These are phyloP conservation scores for Axinella damicornis DNA, from an alignment of 37 sponge, comb jelly and placozoan genomes.

Conservation along the genomic window DNA sequence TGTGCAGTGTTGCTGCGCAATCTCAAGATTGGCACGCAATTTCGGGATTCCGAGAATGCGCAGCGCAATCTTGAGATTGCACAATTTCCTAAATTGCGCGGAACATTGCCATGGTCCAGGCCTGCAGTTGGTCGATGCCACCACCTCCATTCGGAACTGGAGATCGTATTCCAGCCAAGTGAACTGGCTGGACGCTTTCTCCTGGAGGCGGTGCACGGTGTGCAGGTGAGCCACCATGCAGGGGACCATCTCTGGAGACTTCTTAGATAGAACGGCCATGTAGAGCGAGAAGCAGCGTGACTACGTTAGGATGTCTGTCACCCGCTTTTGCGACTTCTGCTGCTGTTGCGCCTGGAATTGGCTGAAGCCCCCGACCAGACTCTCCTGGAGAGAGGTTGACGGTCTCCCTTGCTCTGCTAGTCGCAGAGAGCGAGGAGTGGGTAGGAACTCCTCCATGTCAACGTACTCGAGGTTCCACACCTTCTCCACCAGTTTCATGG, in stretches of 20 bases:
- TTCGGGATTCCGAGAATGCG: too few relatives aligned
- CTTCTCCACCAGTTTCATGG: background rate
- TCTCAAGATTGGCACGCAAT: too few relatives aligned
- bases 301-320: background rate
- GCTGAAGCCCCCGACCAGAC: background rate
- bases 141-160: background rate
- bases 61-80: too few relatives aligned
- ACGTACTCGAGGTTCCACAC: conserved; percentile 12
- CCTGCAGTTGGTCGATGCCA: background rate
- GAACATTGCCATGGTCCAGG: background rate
- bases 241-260: background rate
- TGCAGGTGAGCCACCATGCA: conserved; percentile 16
- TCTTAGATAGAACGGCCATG: conserved; percentile 1
- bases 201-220: background rate
- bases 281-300: conserved; percentile 4
- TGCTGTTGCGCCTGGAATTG: background rate
- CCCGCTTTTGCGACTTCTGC: background rate
- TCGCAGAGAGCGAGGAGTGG: background rate
- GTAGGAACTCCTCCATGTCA: conserved; percentile 14
- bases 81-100: too few relatives aligned
- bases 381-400: background rate
- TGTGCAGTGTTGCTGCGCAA: too few relatives aligned
- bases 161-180: conserved; percentile 4
- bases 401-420: background rate
- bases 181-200: background rate